Evolutionary conservation across 2,888 invertebrate genomes (phyloP).

Genomic region (Pinctada fucata): DNA sequence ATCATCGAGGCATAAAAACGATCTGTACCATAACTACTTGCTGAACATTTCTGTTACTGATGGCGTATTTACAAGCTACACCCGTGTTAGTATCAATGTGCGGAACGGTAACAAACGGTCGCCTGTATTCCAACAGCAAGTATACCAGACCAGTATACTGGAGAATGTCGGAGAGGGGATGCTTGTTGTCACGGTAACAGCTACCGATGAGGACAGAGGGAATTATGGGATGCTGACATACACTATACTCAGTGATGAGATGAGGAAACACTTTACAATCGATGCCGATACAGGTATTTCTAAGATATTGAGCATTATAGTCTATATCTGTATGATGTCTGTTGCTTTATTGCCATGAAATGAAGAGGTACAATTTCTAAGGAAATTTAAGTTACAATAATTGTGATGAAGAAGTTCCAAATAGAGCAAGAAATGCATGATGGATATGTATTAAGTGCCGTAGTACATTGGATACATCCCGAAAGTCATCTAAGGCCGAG

Average conservation of each 20-base stretch:
- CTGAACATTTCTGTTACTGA: slow-evolving; percentile 96
- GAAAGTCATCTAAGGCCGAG: too few species aligned
- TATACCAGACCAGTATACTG: slow-evolving; percentile 86
- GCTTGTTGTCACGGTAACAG: slow-evolving; percentile 86
- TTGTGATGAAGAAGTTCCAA: too few species aligned
- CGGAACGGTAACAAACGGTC: slow-evolving; percentile 83
- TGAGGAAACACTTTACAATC: slow-evolving; percentile 75
- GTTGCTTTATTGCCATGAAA: too few species aligned
- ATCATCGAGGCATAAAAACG: slow-evolving; percentile 86
- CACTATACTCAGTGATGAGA: slow-evolving; percentile 73
- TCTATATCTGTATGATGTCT: too few species aligned
- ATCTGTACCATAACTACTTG: slow-evolving; percentile 82
- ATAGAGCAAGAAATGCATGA: too few species aligned
- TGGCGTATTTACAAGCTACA: slow-evolving; percentile 94
- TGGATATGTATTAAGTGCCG: too few species aligned
- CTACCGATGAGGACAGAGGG: slow-evolving; percentile 87
- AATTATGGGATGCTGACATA: slow-evolving; percentile 83
- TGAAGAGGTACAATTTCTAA: too few species aligned
- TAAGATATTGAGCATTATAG: too few species aligned
- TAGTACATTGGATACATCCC: too few species aligned
- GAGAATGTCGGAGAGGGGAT: slow-evolving; percentile 90
- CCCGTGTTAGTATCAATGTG: slow-evolving; percentile 77
- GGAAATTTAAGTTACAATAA: too few species aligned
- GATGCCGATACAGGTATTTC: slow-evolving; percentile 78
- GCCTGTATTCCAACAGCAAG: slow-evolving; percentile 87